A percentile compares a stretch with the other conserved stretches of the same genome.
Conservation (phyloP, 1,140 invertebrate species). For the Elymnias hypermnestra region DNA sequence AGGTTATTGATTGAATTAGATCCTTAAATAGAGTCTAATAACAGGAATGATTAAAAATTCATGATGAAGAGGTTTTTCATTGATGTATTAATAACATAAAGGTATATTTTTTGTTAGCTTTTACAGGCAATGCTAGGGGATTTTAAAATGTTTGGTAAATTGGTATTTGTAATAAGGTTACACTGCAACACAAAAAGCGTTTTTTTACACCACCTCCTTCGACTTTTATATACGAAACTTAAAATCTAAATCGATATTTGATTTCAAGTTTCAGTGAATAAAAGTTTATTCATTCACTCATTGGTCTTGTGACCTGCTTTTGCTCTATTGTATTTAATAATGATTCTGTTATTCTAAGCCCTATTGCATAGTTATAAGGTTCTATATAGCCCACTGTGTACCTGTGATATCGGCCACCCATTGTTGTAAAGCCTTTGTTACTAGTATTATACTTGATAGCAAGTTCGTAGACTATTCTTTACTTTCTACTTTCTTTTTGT, state of each 20-base stretch:
- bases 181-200: too few relatives aligned
- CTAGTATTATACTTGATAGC: slow-evolving; percentile 12
- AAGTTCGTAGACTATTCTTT: slow-evolving; percentile 6
- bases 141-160: too few relatives aligned
- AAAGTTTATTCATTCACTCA: too few relatives aligned
- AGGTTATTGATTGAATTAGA: too few relatives aligned
- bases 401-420: slow-evolving; percentile 9
- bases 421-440: slow-evolving; percentile 21
- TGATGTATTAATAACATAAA: too few relatives aligned
- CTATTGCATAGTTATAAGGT: slow-evolving; percentile 6
- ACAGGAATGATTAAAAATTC: too few relatives aligned
- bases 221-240: slow-evolving; percentile 15
- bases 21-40: too few relatives aligned
- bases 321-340: slow-evolving; percentile 3
- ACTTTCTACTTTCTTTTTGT: slow-evolving; percentile 4
- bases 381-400: slow-evolving; percentile 5
- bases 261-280: slow-evolving; percentile 20
- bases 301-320: slow-evolving; percentile 20
- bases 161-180: too few relatives aligned
- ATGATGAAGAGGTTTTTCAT: too few relatives aligned
- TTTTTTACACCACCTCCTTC: too few relatives aligned
- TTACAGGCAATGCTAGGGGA: too few relatives aligned
- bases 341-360: slow-evolving; percentile 2
- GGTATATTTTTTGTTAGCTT: too few relatives aligned
- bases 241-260: slow-evolving; percentile 19